phyloP scores from a whole-genome alignment of 2,888 invertebrate species.

The Pyrrhosoma nymphula region DNA sequence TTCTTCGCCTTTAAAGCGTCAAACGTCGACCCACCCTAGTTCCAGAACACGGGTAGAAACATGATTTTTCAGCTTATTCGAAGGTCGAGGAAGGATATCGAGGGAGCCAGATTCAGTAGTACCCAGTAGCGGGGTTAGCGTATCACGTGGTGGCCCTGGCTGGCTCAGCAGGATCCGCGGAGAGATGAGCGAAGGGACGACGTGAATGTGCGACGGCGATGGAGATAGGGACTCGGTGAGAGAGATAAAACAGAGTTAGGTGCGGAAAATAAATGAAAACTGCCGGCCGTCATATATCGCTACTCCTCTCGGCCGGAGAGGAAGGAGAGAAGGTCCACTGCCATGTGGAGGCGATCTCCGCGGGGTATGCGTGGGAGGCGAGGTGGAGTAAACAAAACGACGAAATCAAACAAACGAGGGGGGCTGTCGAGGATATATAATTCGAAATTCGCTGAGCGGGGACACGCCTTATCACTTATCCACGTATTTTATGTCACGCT shows the following conservation, averaged over 20 bases:
- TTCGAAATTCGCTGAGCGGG: too few relatives aligned
- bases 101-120: too few relatives aligned
- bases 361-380: background rate
- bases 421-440: background rate
- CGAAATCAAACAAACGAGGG: background rate
- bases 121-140: background rate
- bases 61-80: too few relatives aligned
- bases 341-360: background rate
- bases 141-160: background rate
- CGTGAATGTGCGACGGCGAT: background rate
- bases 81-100: too few relatives aligned
- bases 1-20: too few relatives aligned
- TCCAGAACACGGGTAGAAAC: too few relatives aligned
- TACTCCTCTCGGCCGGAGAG: background rate
- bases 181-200: background rate
- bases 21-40: too few relatives aligned
- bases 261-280: background rate
- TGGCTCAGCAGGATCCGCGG: background rate
- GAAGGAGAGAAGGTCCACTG: background rate
- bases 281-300: background rate
- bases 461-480: background rate
- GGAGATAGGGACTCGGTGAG: background rate
- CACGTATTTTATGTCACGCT: too few relatives aligned
- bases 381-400: background rate
- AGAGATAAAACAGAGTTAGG: background rate